A percentile compares a stretch with the other conserved stretches of the same genome.
Evolutionary conservation across 2,888 invertebrate species (phyloP).

Genomic region (Onthophagus sagittarius): DNA sequence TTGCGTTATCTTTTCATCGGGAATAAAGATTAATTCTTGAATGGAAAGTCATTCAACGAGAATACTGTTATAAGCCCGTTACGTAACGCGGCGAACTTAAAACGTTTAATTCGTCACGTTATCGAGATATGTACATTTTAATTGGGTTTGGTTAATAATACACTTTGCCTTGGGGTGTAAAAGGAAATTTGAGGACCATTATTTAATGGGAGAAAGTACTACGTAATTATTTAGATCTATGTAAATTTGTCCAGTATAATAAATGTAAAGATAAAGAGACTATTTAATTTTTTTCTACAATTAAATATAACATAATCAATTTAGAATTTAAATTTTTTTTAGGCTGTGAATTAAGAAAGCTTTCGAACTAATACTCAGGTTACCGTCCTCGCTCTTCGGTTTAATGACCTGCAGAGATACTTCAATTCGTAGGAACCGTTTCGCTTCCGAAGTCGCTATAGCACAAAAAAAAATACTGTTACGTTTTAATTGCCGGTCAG

Average conservation of each 20-base stretch:
- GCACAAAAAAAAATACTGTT: conserved; percentile 24
- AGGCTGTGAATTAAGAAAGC: neutral
- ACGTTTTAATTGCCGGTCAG: conserved; percentile 22
- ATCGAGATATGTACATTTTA: neutral
- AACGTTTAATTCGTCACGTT: neutral
- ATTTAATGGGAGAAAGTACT: neutral
- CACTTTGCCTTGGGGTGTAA: neutral
- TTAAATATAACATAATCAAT: too few relatives aligned
- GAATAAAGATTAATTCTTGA: neutral
- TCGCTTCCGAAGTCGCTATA: conserved; percentile 20
- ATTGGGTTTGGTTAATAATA: neutral
- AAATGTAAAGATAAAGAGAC: neutral
- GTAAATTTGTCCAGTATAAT: neutral
- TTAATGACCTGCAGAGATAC: conserved; percentile 23
- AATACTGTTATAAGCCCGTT: neutral
- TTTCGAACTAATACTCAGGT: conserved; percentile 11
- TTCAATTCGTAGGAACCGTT: conserved; percentile 25
- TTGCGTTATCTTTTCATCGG: neutral
- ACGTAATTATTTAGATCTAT: neutral
- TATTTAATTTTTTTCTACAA: neutral
- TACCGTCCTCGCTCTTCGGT: conserved; percentile 16
- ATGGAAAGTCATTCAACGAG: neutral
- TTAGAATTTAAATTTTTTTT: neutral
- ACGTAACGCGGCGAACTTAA: neutral
- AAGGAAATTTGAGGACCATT: neutral